These are phyloP conservation scores for Pelusios castaneus DNA, from an alignment of 2,113 vertebrate species.

Conservation along the genomic window DNA sequence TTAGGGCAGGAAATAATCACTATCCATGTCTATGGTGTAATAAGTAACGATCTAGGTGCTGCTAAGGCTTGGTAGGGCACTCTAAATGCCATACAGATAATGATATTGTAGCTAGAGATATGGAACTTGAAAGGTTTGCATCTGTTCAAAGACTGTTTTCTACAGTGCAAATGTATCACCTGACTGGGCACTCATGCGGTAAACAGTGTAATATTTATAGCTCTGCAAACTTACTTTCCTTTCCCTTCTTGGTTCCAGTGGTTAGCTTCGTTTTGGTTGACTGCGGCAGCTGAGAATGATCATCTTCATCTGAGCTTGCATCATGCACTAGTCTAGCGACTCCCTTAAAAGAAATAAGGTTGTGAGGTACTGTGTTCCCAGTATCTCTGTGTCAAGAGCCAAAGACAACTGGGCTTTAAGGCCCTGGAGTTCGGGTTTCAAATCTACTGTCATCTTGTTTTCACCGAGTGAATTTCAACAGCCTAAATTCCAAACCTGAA, in stretches of 20 bases:
- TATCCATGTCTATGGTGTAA: background rate
- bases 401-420: conserved; percentile 5
- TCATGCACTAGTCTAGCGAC: conserved; percentile 40
- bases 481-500: background rate
- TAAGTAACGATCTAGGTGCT: background rate
- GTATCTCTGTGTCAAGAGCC: background rate
- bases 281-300: conserved; percentile 39
- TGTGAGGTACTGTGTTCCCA: background rate
- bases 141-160: background rate
- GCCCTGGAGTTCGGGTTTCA: background rate
- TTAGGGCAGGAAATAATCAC: background rate
- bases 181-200: background rate
- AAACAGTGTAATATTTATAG: background rate
- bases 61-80: background rate
- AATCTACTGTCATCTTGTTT: background rate
- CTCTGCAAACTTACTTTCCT: conserved; percentile 70
- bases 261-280: conserved; percentile 49
- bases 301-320: conserved; percentile 63
- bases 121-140: background rate
- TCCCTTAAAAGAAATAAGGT: conserved; percentile 70
- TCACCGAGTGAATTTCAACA: background rate
- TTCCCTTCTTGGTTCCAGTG: conserved; percentile 47
- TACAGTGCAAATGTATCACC: background rate
- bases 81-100: fast-evolving
- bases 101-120: background rate